Percentiles rank a stretch among this genome's conserved stretches.
These are phyloP conservation scores for Hemiscyllium ocellatum DNA, from an alignment of 2,113 vertebrate species.

Conservation along the genomic window DNA sequence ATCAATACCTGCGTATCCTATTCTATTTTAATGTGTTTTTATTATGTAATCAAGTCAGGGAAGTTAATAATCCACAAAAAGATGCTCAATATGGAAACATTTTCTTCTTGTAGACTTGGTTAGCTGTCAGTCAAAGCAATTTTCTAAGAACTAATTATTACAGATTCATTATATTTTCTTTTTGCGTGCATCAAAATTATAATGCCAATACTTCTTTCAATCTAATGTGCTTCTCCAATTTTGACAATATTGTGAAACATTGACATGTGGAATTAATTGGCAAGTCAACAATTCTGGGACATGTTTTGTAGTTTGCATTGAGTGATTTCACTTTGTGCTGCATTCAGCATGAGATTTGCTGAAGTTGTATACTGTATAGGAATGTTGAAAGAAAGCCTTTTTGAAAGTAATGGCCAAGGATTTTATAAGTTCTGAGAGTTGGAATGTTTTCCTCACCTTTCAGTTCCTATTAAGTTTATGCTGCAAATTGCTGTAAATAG, in stretches of 20 bases:
- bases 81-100: background rate
- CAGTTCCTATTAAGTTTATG: background rate
- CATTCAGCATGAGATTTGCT: background rate
- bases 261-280: background rate
- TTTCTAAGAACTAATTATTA: background rate
- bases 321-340: background rate
- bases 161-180: background rate
- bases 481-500: background rate
- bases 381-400: background rate
- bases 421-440: background rate
- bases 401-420: background rate
- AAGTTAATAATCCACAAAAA: background rate
- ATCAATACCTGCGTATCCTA: background rate
- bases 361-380: background rate
- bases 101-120: background rate
- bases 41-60: background rate
- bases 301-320: background rate
- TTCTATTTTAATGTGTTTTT: background rate
- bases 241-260: background rate
- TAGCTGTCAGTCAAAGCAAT: background rate
- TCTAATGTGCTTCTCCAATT: background rate
- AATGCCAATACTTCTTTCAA: background rate
- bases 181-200: background rate
- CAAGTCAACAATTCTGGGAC: background rate
- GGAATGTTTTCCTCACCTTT: background rate